These are phyloP conservation scores for Melanotaenia maccullochi DNA, from an alignment of 2,797 vertebrate species.

Conservation along the genomic window DNA sequence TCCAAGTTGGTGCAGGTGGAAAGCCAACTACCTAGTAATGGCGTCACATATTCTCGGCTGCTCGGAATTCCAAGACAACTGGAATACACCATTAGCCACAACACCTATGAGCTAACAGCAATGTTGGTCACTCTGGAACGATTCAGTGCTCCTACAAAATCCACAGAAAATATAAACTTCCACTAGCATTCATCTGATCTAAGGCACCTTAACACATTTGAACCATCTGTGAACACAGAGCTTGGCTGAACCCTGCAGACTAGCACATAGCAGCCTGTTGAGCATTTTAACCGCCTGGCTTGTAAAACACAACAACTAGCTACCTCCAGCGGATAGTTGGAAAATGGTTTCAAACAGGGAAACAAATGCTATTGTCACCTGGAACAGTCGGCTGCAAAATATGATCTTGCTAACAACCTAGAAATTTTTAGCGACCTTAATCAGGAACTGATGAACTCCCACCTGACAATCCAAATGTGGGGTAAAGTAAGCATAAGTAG, in stretches of 20 bases:
- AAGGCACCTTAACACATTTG: conserved; percentile 13
- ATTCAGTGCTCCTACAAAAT: background rate
- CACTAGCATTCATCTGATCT: background rate
- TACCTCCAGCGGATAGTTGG: conserved; percentile 26
- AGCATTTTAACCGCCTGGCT: conserved; percentile 38
- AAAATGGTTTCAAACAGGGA: conserved; percentile 20
- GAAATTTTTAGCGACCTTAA: conserved; percentile 5
- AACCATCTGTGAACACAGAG: conserved; percentile 6
- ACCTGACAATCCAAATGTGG: background rate
- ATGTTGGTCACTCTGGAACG: background rate
- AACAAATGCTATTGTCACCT: conserved; percentile 43
- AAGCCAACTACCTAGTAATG: no score
- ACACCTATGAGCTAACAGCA: background rate
- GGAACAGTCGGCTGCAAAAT: conserved; percentile 9
- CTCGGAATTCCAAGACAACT: no score
- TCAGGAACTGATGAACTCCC: background rate
- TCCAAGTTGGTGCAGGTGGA: no score
- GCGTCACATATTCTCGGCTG: no score
- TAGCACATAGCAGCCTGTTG: conserved; percentile 18
- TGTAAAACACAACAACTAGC: conserved; percentile 35
- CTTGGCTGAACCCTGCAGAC: conserved; percentile 28
- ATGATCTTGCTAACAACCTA: conserved; percentile 23
- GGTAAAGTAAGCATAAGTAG: conserved; percentile 15
- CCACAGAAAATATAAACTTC: conserved; percentile 5
- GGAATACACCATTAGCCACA: background rate